phyloP scores from a whole-genome alignment of 2,113 vertebrate genomes.

The Alectura lathami region DNA sequence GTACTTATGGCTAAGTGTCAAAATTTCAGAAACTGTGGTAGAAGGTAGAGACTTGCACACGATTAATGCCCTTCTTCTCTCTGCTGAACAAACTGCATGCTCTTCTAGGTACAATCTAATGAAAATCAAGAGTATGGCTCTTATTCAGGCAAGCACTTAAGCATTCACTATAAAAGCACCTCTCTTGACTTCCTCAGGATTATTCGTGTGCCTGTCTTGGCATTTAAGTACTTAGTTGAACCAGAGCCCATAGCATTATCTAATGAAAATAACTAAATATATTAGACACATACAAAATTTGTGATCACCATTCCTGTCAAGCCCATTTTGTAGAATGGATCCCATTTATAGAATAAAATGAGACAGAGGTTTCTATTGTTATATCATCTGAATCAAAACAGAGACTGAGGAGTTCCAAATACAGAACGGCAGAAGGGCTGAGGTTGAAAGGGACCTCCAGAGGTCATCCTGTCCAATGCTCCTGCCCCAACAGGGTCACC shows the following conservation, averaged over 20 bases:
- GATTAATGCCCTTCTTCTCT: background rate
- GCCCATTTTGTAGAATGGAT: background rate
- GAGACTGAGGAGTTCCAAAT: background rate
- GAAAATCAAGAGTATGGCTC: background rate
- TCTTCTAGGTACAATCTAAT: background rate
- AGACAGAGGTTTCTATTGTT: background rate
- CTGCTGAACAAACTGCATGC: background rate
- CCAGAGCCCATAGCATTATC: background rate
- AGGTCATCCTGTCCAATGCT: background rate
- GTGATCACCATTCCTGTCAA: background rate
- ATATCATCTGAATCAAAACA: background rate
- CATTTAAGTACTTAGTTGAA: background rate
- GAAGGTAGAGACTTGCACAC: background rate
- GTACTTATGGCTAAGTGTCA: background rate
- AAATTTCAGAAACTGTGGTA: background rate
- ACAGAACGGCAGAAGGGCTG: background rate
- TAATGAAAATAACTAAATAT: background rate
- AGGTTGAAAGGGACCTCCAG: background rate
- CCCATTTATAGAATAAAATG: background rate
- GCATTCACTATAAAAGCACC: background rate
- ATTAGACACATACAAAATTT: background rate
- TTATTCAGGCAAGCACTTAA: background rate
- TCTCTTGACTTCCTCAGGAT: background rate
- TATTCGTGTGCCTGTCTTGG: background rate
- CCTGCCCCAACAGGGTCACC: background rate